phyloP scores from a whole-genome alignment of 2,888 invertebrate genomes.

The Xylophagus ater region DNA sequence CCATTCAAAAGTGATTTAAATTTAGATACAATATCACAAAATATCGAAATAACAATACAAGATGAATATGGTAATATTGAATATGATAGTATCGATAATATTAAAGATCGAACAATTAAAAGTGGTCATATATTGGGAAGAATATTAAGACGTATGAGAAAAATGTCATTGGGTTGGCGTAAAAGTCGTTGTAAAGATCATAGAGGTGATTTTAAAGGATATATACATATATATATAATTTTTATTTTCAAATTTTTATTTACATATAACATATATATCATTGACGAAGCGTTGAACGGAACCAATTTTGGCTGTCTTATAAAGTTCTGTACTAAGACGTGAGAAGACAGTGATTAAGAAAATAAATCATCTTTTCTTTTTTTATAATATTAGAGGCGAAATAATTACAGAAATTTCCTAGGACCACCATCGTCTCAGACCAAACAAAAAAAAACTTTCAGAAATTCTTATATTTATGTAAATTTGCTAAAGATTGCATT shows the following conservation, averaged over 20 bases:
- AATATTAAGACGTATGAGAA: slow-evolving; percentile 34
- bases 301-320: too few relatives aligned
- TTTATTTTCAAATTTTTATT: slow-evolving; percentile 11
- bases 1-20: slow-evolving; percentile 30
- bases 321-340: too few relatives aligned
- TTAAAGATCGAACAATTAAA: slow-evolving; percentile 22
- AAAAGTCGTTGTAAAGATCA: slow-evolving; percentile 36
- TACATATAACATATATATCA: too few relatives aligned
- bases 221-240: slow-evolving; percentile 14
- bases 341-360: too few relatives aligned
- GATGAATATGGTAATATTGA: slow-evolving; percentile 36
- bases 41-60: slow-evolving; percentile 37
- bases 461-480: too few relatives aligned
- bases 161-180: slow-evolving; percentile 37
- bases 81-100: slow-evolving; percentile 25
- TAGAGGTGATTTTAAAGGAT: slow-evolving; percentile 33
- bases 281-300: too few relatives aligned
- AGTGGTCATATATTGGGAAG: slow-evolving; percentile 33
- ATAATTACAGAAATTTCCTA: too few relatives aligned
- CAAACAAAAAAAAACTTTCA: too few relatives aligned
- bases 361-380: too few relatives aligned
- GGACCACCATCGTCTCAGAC: too few relatives aligned
- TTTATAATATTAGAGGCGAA: too few relatives aligned
- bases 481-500: too few relatives aligned
- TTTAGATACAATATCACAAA: slow-evolving; percentile 34